These are phyloP conservation scores for Achatina immaculata DNA, from an alignment of 1,140 invertebrate genomes.

Conservation along the genomic window DNA sequence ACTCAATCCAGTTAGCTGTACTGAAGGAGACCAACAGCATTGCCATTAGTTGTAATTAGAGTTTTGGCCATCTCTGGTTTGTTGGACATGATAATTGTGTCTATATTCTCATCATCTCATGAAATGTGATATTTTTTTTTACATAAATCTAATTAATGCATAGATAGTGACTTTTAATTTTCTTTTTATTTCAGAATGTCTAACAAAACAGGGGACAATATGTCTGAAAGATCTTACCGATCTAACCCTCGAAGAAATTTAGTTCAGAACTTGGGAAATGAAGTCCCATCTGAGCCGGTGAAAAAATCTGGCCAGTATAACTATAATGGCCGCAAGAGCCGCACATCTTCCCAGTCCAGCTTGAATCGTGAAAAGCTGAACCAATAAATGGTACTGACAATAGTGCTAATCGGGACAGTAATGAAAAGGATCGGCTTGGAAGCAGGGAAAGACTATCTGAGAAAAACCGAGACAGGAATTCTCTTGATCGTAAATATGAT, in stretches of 20 bases:
- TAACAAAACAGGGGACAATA: conserved; percentile 7
- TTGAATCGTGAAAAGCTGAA: conserved; percentile 17
- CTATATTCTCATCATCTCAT: too few relatives aligned
- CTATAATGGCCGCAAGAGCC: not conserved
- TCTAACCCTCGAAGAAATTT: conserved; percentile 5
- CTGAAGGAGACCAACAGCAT: too few relatives aligned
- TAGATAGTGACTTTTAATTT: not conserved
- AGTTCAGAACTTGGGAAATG: not conserved
- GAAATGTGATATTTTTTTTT: not conserved
- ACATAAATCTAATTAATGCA: too few relatives aligned
- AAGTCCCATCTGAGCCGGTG: conserved; percentile 2
- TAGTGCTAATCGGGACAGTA: not conserved
- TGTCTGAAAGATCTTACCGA: conserved; percentile 9
- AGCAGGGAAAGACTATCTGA: conserved; percentile 3
- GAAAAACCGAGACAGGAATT: not conserved
- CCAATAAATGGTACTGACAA: not conserved
- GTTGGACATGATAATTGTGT: too few relatives aligned
- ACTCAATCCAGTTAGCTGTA: too few relatives aligned
- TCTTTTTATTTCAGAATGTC: not conserved
- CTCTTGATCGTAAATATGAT: not conserved
- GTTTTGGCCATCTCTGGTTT: too few relatives aligned
- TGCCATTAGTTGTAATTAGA: too few relatives aligned
- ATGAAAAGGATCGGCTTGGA: not conserved
- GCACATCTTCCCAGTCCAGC: not conserved
- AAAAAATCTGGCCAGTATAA: conserved; percentile 18